Base-by-base conservation (phyloP, 1,140 invertebrate genomes). In the Brachionus rubens region DNA sequence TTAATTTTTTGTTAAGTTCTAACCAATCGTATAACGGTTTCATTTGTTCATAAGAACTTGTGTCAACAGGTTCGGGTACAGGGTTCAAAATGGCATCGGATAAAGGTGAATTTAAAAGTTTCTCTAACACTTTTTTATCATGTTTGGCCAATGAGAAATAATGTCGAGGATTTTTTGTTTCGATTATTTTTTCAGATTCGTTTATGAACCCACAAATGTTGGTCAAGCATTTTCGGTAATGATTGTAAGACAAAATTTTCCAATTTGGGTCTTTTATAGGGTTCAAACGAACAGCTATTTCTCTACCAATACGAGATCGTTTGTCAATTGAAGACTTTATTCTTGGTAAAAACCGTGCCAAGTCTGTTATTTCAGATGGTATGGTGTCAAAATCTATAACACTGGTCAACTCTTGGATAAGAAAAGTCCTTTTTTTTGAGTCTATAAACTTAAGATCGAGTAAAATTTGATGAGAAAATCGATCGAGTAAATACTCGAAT, bases 21-120 rank as follows among this genome's bases (percentile, higher is more conserved):
- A 75, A 46, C 48, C 48, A 54, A 16, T 75, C 72, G 14, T 54
- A 56, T 26, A 75, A 28, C 19, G 72, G 72, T 30, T 56, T 46
- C 50, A 75, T 40, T 28, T 43, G n/a, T 46, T 75, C 50, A 30
- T 54, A 14, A 21, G 72, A 46, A 41, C 50, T 54, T 3, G 36
- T 19, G 56, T 54, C 72, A 41, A 75, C 72, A 46, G 46, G 43
- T 40, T 72, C 68, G 4, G 68, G 46, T 16, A 72, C 24, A 40
- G 68, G 68, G 41, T 72, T 72, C 10, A 72, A 12, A 50, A 72
- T 72, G 3, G 68, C 46, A n/a, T 72, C 68, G 1, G 68, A 50
- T 21, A 72, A 48, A 19, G 68, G 68, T 14, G 21, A 19, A 40
- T 72, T 41, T 12, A 72, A n/a, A 7, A 72, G 9, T 14, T 28